Base-by-base conservation (phyloP, 2,888 invertebrate species). In the Candidula unifasciata region DNA sequence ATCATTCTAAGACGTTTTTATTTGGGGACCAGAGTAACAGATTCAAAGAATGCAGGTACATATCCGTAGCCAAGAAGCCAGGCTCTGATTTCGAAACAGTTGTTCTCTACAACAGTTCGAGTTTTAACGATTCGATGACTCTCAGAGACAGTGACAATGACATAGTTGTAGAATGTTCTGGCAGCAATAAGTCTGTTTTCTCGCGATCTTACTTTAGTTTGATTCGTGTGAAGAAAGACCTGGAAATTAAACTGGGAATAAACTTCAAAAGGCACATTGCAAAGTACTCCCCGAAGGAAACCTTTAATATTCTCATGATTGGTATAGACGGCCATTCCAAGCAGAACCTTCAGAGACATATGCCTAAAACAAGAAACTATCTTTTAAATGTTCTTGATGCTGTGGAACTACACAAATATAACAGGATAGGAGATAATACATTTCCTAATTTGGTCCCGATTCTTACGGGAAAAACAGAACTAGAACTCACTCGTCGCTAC, bases 291-390 rank as follows among this genome's bases (percentile, higher is more conserved):
- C 83, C 83, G 21, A 68, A 66, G 33, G 83, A 83, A 54, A 64
- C 54, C 1, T 37, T 83, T n/a, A 83, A 57, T 57, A 35, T 83
- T 54, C 66, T 83, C 5, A 52, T 83, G 44, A 60, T 83, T 3
- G 77, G 83, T 37, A 44, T 83, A 8, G 83, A 83, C 30, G 68
- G 77, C 76, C 68, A 52, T 18, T 76, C 83, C 33, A 83, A 68
- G 44, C 76, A 83, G 16, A 76, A 77, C n/a, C 33, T 83, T 54
- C 30, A 60, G 30, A 35, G 83, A 24, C 13, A 68, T 3, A 83
- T 83, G 83, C 83, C 83, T 3, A 76, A 77, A 54, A 83, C 83
- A 24, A 64, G 77, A 60, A 68, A 76, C 13, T 83, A 54, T 33
- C 66, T 83, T 35, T n/a, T 77, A n/a, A 52, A 83, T 10, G 33